Conservation (phyloP, 2,797 vertebrate genomes). For the Megaceryle alcyon region DNA sequence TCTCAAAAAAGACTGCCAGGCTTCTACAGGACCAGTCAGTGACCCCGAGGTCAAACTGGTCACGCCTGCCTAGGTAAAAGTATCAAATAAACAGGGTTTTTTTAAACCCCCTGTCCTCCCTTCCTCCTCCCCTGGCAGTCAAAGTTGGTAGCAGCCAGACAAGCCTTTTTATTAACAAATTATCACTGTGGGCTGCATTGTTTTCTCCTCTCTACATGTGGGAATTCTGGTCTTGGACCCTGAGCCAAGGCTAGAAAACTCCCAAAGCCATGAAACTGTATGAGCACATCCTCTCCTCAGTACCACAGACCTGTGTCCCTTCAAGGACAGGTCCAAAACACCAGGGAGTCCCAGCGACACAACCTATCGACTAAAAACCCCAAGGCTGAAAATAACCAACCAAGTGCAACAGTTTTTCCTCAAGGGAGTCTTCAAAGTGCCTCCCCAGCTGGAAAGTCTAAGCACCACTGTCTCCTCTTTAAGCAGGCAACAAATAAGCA, state of each 20-base stretch:
- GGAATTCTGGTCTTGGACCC: slow-evolving; percentile 36
- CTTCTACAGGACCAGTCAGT: not conserved
- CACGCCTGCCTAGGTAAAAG: not conserved
- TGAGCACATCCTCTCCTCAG: not conserved
- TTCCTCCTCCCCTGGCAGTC: not conserved
- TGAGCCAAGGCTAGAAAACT: slow-evolving; percentile 13
- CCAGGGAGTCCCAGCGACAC: not conserved
- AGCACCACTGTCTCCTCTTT: not conserved
- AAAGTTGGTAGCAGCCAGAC: not conserved
- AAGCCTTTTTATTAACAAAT: slow-evolving; percentile 33
- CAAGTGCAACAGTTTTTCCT: not conserved
- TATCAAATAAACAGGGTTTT: not conserved
- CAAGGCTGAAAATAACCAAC: not conserved
- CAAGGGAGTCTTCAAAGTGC: slow-evolving; percentile 18
- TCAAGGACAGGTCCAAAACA: not conserved
- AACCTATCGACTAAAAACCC: not conserved
- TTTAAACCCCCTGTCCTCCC: not conserved
- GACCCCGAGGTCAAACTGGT: not conserved
- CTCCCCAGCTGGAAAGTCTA: not conserved
- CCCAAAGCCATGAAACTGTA: not conserved
- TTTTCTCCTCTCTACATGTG: slow-evolving; percentile 6
- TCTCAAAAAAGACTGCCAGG: not conserved
- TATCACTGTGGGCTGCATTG: slow-evolving; percentile 39
- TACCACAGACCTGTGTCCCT: not conserved
- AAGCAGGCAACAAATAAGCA: not conserved